phyloP scores from a whole-genome alignment of 2,113 vertebrate genomes.

The Spermophilus dauricus region DNA sequence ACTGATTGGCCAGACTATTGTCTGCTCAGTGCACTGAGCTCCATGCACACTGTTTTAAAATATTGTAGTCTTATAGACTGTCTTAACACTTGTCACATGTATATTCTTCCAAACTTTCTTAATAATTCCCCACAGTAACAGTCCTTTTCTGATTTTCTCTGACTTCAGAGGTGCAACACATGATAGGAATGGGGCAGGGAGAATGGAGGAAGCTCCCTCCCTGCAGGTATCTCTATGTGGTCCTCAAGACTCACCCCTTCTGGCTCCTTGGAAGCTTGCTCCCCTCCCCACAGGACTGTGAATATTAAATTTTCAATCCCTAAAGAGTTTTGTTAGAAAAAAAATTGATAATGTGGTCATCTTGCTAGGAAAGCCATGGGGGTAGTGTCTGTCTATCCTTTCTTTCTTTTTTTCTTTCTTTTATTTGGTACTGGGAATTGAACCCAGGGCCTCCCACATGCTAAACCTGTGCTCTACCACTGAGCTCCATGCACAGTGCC shows the following conservation, averaged over 20 bases:
- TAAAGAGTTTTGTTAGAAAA: neutral
- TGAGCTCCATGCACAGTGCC: neutral
- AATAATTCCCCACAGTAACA: neutral
- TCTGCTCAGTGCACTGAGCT: neutral
- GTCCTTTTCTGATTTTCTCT: neutral
- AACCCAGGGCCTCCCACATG: neutral
- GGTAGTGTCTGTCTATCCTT: too few species aligned
- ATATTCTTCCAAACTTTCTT: neutral
- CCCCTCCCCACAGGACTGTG: neutral
- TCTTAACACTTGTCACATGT: neutral
- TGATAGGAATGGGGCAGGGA: neutral
- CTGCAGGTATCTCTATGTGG: fast-evolving
- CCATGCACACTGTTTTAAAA: neutral
- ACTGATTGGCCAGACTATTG: neutral
- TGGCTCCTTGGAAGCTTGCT: fast-evolving
- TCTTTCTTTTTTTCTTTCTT: too few species aligned
- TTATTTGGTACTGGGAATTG: neutral
- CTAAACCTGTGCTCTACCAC: neutral
- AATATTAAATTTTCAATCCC: neutral
- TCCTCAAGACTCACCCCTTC: neutral
- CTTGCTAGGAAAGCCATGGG: neutral
- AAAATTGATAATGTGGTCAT: neutral
- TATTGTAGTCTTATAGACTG: neutral
- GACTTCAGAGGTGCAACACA: neutral
- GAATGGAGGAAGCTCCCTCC: fast-evolving